A percentile compares a stretch with the other conserved stretches of the same genome.
phyloP scores from a whole-genome alignment of 2,888 invertebrate genomes.

The Eupithecia pulchellata region DNA sequence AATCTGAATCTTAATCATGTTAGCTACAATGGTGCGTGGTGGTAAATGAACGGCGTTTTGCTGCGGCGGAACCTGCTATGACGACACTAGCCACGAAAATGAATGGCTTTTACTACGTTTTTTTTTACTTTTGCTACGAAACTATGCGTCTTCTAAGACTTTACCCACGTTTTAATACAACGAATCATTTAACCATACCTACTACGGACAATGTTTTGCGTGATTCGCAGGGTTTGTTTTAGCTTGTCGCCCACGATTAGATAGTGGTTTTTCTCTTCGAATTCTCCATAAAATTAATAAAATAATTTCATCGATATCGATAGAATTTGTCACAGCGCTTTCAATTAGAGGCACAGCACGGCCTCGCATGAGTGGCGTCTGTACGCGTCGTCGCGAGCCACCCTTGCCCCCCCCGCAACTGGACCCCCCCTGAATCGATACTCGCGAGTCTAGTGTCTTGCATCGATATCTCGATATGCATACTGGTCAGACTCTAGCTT shows the following conservation, averaged over 20 bases:
- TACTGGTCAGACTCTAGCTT: conserved; percentile 7
- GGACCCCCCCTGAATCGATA: conserved; percentile 70
- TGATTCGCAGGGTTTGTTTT: background rate
- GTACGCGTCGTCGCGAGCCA: conserved; percentile 68
- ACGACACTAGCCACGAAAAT: background rate
- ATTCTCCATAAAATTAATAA: background rate
- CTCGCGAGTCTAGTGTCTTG: conserved; percentile 64
- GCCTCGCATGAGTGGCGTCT: conserved; percentile 80
- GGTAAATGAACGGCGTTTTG: too few relatives aligned
- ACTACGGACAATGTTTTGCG: background rate
- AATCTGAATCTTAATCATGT: too few relatives aligned
- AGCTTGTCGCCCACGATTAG: background rate
- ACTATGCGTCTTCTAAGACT: background rate
- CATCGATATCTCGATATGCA: conserved; percentile 40
- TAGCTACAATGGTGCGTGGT: too few relatives aligned
- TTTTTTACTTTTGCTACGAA: background rate
- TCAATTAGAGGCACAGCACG: conserved; percentile 80
- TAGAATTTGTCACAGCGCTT: conserved; percentile 60
- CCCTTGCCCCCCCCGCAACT: conserved; percentile 50
- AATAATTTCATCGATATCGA: conserved; percentile 50
- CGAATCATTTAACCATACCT: background rate
- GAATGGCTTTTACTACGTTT: background rate
- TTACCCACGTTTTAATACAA: background rate
- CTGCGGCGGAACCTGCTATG: background rate
- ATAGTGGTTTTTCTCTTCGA: too few relatives aligned